phyloP scores from a whole-genome alignment of 1,140 invertebrate species.

The Platyura marginata region DNA sequence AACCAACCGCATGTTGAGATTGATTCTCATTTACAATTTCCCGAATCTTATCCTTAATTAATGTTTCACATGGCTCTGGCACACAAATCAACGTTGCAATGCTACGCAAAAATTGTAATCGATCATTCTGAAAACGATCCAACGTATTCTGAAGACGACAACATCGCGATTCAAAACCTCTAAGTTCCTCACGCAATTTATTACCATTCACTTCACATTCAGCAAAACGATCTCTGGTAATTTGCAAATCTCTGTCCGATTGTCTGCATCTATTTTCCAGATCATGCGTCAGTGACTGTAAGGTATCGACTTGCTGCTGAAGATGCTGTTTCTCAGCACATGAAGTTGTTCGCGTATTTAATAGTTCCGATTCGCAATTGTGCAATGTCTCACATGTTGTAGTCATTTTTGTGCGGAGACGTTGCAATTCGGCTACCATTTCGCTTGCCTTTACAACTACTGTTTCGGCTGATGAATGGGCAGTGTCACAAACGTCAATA shows the following conservation, averaged over 20 bases:
- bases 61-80: conserved; percentile 45
- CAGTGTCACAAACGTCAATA: conserved; percentile 39
- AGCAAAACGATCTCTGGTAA: conserved; percentile 18
- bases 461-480: conserved; percentile 38
- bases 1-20: conserved; percentile 45
- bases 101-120: conserved; percentile 15
- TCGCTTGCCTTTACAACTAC: conserved; percentile 51
- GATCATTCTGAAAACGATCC: conserved; percentile 19
- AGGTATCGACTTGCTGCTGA: conserved; percentile 15
- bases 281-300: conserved; percentile 18
- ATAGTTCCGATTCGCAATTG: conserved; percentile 18
- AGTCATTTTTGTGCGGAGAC: conserved; percentile 29
- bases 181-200: conserved; percentile 21
- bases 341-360: conserved; percentile 17
- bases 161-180: conserved; percentile 22
- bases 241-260: conserved; percentile 19
- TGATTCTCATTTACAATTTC: conserved; percentile 57
- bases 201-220: conserved; percentile 20
- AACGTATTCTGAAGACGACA: conserved; percentile 20
- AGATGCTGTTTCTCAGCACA: conserved; percentile 19
- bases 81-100: conserved; percentile 17
- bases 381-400: conserved; percentile 21
- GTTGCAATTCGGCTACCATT: conserved; percentile 42
- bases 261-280: conserved; percentile 18
- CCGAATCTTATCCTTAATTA: conserved; percentile 55